Base-by-base conservation (phyloP, 2,797 vertebrate genomes). In the Naso thynnoides region DNA sequence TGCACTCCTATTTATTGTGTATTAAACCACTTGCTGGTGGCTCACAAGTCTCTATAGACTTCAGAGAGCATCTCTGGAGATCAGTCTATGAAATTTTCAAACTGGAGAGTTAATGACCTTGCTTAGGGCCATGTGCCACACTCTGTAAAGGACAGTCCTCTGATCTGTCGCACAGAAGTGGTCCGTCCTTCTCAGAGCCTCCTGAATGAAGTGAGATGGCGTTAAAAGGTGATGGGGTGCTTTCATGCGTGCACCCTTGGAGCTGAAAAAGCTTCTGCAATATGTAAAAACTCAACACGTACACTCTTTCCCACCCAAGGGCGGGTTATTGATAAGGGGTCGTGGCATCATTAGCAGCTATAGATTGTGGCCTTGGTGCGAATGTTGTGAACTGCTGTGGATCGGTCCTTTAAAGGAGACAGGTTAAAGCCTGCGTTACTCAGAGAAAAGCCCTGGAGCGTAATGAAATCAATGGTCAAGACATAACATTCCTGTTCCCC, bases 381-480 rank as follows among this genome's bases (percentile, higher is more conserved):
- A 62, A 78, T 82, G 59, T 66, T 82, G 71, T 79, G 79, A 47
- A 41, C 68, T 52, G 47, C 78, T 85, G 79, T 79, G 79, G 58
- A 54, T 84, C 72, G 73, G 79, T 78, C 86, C 81, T 86, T 80
- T 82, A 84, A 86, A 76, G 74, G 73, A 92, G 89, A 87, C 82
- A 58, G 85, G 89, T 93, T 88, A 90, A 86, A 92, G 71, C 63
- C 76, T 68, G 64, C 57, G 49, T 83, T 88, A 67, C 69, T 82
- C 86, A 57, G 79, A 90, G 79, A 89, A 88, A 88, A 87, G 73
- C 87, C 84, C 86, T 77, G 77, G 78, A 90, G 90, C 72, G 55
- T 79, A 85, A 89, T 91, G 83, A 92, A 93, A 93, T 92, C 91
- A 92, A 91, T 93, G 87, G 83, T 78, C 11, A 66, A 85, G 86